These are phyloP conservation scores for Elgaria multicarinata DNA, from an alignment of 2,113 vertebrate species.

Conservation along the genomic window DNA sequence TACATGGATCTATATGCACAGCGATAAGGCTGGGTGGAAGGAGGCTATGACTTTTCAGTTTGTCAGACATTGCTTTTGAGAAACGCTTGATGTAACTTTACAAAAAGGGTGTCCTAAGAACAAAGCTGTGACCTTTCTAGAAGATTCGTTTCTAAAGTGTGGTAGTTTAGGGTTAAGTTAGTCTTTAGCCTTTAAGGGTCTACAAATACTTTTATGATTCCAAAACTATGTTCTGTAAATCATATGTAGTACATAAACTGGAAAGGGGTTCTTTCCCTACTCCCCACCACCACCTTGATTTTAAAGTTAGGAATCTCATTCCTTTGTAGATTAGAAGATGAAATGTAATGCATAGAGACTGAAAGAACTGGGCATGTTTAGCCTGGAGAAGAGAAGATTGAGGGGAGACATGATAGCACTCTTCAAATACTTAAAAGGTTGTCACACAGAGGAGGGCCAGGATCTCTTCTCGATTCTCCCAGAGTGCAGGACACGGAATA, in stretches of 20 bases:
- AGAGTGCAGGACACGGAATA: too few relatives aligned
- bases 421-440: too few relatives aligned
- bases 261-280: too few relatives aligned
- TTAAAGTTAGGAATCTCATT: neutral
- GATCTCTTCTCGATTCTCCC: too few relatives aligned
- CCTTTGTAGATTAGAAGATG: neutral
- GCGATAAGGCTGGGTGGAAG: neutral
- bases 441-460: too few relatives aligned
- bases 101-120: constrained; percentile 7
- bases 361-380: too few relatives aligned
- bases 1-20: constrained; percentile 26
- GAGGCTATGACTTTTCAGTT: constrained; percentile 58
- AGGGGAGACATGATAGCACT: too few relatives aligned
- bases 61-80: constrained; percentile 47
- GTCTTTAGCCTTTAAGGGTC: neutral
- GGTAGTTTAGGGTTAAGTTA: neutral
- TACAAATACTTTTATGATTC: neutral
- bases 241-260: neutral
- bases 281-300: neutral
- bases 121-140: constrained; percentile 45
- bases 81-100: constrained; percentile 26
- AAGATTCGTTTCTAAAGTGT: constrained; percentile 30
- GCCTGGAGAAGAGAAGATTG: too few relatives aligned
- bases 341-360: constrained; percentile 49
- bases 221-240: neutral